Evolutionary conservation across 1,140 invertebrate genomes (phyloP).

Genomic region (Leptinotarsa defecta): DNA sequence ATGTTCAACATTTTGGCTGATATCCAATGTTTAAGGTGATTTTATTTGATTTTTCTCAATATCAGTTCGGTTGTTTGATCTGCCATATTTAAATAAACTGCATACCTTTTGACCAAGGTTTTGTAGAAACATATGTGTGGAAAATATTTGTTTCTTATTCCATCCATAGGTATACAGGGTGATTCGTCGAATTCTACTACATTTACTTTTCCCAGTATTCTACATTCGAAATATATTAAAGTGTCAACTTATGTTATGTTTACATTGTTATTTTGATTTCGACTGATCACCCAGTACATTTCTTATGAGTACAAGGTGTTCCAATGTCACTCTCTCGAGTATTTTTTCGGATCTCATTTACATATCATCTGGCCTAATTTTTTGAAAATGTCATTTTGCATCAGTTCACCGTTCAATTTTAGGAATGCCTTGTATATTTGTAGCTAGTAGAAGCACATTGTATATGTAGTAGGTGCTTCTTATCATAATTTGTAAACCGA

Average conservation of each 20-base stretch:
- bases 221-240: too few relatives aligned
- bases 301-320: neutral
- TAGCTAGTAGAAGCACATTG: neutral
- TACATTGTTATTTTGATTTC: neutral
- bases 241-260: too few relatives aligned
- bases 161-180: neutral
- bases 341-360: neutral
- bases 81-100: neutral
- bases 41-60: neutral
- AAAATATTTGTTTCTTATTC: neutral
- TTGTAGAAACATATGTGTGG: neutral
- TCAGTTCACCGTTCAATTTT: neutral
- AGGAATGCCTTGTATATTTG: neutral
- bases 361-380: too few relatives aligned
- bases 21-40: neutral
- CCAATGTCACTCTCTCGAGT: neutral
- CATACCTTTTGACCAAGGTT: constrained; percentile 3
- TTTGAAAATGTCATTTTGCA: too few relatives aligned
- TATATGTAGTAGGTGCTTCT: neutral
- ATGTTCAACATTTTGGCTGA: constrained; percentile 1
- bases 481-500: constrained; percentile 16
- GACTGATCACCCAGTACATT: neutral
- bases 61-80: neutral
- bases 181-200: neutral
- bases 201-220: too few relatives aligned